Evolutionary conservation across 2,113 vertebrate species (phyloP), one percentile per base, ranked within the genome.

Genomic region (Colossoma macropomum): DNA sequence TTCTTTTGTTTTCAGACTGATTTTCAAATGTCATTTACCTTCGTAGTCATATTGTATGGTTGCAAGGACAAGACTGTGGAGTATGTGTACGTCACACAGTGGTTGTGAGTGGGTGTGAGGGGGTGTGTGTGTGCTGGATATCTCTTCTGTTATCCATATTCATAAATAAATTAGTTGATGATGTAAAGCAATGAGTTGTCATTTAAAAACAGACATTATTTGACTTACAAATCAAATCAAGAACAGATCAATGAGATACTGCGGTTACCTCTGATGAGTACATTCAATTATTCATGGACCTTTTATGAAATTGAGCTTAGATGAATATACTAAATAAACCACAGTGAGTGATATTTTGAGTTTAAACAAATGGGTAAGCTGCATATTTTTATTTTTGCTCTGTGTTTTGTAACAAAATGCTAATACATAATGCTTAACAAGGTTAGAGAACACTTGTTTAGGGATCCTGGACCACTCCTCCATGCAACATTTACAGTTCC

Each of bases 81-180:
- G 65, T 27, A 63, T 69, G 45, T 79, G 63, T 21, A n/a, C 30
- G 28, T 54, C 41, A 9, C 41, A 45, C 4, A 9, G 3, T 21
- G 2, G 34, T 9, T 27, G 30, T 68, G 12, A 23, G 21, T 52
- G 2, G 25, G 45, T 30, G 13, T 45, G 5, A 8, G 41, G 5
- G 63, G 62, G 11, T n/a, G 3, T 69, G 21, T 19, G n/a, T 56
- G 23, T 32, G 32, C n/a, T 8, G 50, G 63, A 27, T 54, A 28
- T 34, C 25, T 75, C 12, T 23, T 16, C 73, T 59, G 52, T 56
- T 38, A 27, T 81, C 17, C n/a, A 74, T 8, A n/a, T 63, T 54
- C 0, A 68, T 65, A 34, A 82, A 65, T 82, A 75, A 82, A 66
- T 56, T 17, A 50, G 16, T 16, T 77, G 78, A 75, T 79, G 52